phyloP scores from a whole-genome alignment of 2,113 vertebrate genomes.

The Paratilapia polleni region DNA sequence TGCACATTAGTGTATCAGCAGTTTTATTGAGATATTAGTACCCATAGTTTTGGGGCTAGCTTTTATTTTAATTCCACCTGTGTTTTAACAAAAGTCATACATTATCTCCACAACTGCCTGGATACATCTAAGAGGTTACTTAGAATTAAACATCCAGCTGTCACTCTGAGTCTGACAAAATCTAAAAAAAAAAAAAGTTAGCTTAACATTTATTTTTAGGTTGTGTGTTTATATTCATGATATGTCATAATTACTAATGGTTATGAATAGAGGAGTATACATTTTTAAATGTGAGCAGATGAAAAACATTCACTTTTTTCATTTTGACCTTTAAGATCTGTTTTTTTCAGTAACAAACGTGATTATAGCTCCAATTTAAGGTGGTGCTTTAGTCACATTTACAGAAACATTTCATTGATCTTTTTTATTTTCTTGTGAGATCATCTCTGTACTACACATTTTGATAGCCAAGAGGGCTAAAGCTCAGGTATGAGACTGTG shows the following conservation, averaged over 20 bases:
- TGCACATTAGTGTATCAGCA: neutral
- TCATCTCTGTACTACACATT: neutral
- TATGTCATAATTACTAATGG: neutral
- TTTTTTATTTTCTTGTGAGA: neutral
- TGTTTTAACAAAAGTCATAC: neutral
- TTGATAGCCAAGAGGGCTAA: constrained; percentile 5
- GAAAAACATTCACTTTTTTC: neutral
- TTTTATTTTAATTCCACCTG: neutral
- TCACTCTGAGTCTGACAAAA: neutral
- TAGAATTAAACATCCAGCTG: neutral
- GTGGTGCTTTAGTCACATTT: neutral
- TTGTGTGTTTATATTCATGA: neutral
- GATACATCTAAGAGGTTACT: neutral
- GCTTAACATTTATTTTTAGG: too few relatives aligned
- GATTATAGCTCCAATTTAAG: neutral
- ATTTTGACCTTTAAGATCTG: neutral
- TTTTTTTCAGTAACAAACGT: neutral
- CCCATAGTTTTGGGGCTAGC: neutral
- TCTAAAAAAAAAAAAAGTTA: neutral
- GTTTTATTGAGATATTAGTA: neutral
- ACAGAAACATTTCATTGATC: neutral
- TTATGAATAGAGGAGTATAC: neutral
- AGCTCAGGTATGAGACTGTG: constrained; percentile 40
- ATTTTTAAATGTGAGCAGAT: neutral
- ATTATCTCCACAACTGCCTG: neutral